These are phyloP conservation scores for Biston stratarius DNA, from an alignment of 2,888 invertebrate genomes.

Conservation along the genomic window DNA sequence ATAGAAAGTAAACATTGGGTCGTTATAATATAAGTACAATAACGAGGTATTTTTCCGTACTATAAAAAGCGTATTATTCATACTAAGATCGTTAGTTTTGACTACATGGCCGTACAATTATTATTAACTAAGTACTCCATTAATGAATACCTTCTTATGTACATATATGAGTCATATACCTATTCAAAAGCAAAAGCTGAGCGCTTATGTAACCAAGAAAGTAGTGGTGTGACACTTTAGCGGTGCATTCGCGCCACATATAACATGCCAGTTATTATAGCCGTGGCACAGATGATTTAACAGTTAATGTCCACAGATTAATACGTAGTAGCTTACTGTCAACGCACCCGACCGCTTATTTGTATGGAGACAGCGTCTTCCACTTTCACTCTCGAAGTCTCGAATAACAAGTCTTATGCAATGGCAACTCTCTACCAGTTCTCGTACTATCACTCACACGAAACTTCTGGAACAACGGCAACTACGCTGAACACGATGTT, in stretches of 20 bases:
- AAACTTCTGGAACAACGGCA: conserved; percentile 24
- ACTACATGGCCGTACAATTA: neutral
- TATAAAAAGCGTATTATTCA: neutral
- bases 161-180: conserved; percentile 49
- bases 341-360: conserved; percentile 77
- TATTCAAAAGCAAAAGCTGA: conserved; percentile 66
- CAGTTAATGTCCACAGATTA: conserved; percentile 27
- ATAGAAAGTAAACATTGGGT: neutral
- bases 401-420: conserved; percentile 82
- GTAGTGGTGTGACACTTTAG: conserved; percentile 76
- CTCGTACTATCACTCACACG: conserved; percentile 61
- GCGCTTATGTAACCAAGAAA: conserved; percentile 70
- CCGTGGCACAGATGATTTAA: conserved; percentile 21
- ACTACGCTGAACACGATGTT: neutral
- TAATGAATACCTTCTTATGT: conserved; percentile 40
- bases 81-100: neutral
- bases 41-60: neutral
- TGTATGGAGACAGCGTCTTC: conserved; percentile 81
- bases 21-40: neutral
- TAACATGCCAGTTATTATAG: conserved; percentile 13
- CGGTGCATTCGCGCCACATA: conserved; percentile 49
- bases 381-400: conserved; percentile 80
- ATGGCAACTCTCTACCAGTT: conserved; percentile 75
- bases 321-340: conserved; percentile 37
- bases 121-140: conserved; percentile 1